Percentiles rank a stretch among this genome's conserved stretches.
Evolutionary conservation across 64 coral and sea anemone species (phyloP).

Genomic region (Astreopora myriophthalma): DNA sequence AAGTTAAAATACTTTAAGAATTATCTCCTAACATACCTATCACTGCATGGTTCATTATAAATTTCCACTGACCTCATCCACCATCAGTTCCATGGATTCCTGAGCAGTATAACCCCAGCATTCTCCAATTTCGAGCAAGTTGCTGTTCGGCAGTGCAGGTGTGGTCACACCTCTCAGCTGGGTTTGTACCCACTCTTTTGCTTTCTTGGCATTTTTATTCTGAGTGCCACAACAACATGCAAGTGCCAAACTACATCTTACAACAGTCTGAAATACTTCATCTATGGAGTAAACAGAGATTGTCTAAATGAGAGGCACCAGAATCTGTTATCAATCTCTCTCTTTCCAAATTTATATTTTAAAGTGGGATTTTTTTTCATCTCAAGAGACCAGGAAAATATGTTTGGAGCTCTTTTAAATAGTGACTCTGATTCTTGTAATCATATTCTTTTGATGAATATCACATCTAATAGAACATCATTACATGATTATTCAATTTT

Average conservation of each 20-base stretch:
- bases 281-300: not conserved
- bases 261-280: slow-evolving; percentile 2
- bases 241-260: slow-evolving; percentile 21
- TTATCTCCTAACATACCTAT: too few relatives aligned
- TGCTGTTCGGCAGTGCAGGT: not conserved
- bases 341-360: too few relatives aligned
- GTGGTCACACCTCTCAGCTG: slow-evolving; percentile 26
- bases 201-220: not conserved
- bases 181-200: not conserved
- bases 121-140: slow-evolving; percentile 25
- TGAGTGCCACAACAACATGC: not conserved
- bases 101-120: slow-evolving; percentile 38
- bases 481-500: too few relatives aligned
- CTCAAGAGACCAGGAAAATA: too few relatives aligned
- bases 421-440: too few relatives aligned
- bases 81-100: slow-evolving; percentile 10
- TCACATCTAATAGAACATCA: too few relatives aligned
- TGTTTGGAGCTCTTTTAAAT: too few relatives aligned
- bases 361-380: too few relatives aligned
- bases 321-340: too few relatives aligned
- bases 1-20: too few relatives aligned
- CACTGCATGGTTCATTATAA: too few relatives aligned
- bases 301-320: not conserved
- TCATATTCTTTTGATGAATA: too few relatives aligned
- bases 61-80: not conserved